Base-by-base conservation (phyloP, 2,888 invertebrate genomes). In the Noctua pronuba region DNA sequence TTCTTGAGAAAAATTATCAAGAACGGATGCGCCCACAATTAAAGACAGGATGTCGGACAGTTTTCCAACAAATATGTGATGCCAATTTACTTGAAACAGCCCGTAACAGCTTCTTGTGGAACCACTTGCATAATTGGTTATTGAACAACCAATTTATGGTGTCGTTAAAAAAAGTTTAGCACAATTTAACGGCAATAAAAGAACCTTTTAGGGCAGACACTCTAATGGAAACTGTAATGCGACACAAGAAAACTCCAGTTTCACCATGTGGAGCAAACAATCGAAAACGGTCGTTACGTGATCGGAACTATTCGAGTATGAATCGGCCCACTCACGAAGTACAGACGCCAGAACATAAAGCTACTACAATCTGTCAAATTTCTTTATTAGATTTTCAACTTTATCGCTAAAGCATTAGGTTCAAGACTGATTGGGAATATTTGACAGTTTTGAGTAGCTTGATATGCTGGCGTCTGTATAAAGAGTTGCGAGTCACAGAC, bases 21-120 rank as follows among this genome's bases (percentile, higher is more conserved):
- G 76, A 88, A 84, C 93, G 93, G 93, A 94, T 92, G 91, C 89
- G 77, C 86, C 89, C 90, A 91, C 90, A 92, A 94, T 94, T 93
- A 94, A 83, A 75, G 83, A 87, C 84, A 89, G 93, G 93, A 94
- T 92, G 86, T 89, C 60, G 31, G 74, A 85, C 80, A 73, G 85
- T 89, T 90, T 89, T 87, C 88, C 82, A 80, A 88, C 83, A 86
- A 89, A 89, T 86, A 88, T 85, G 84, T 82, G 87, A 86, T 75
- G 83, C 87, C 87, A 87, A 87, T 87, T 88, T 84, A 80, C 82
- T 88, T 87, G 69, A 82, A 84, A 82, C 24, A 52, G 44, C 84
- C 76, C 73, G 73, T 72, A 68, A 80, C 71, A 78, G 69, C 79
- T 73, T 78, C 80, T 73, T 68, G 84, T 82, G 69, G 83, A 78